Evolutionary conservation across 2,888 invertebrate genomes (phyloP), one percentile per base, ranked within the genome.

Genomic region (Odontothrips loti): DNA sequence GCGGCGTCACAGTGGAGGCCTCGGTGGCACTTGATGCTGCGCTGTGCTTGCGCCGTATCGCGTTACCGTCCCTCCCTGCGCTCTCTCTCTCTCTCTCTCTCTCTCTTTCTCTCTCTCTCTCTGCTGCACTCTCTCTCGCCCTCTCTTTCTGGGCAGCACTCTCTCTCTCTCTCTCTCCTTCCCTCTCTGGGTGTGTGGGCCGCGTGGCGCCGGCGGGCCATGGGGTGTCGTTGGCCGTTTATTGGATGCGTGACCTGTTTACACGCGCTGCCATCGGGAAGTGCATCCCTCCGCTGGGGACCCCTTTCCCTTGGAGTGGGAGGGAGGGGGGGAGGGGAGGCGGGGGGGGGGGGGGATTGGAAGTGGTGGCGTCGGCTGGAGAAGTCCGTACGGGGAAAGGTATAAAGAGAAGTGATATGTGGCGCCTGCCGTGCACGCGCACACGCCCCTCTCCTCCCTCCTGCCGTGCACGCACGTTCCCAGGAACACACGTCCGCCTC

Each of bases 401-500:
- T 75, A 75, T 75, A 75, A 75, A 75, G 68, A 75, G 68, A 75
- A 75, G 68, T 75, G 68, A 75, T 75, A 75, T 75, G 68, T 75
- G 68, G 68, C 27, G 68, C 23, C 58, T 58, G 58, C 58, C 68
- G 80, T 80, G 68, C 48, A 48, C 17, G 23, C 47, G 12, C 48
- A 51, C 48, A 47, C n/a, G 17, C 48, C 23, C 48, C 23, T 1
- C 1, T 15, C 6, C 48, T 8, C 48, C 12, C 51, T 51, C 51
- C 20, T 10, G 3, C 51, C 20, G 6, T 51, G 48, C 51, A 80
- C 80, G 48, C 51, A 80, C 80, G 48, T 10, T 47, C 80, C 68
- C 47, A 80, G 15, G 17, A 15, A 75, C 78, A 80, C 78, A 58
- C 47, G n/a, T 51, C 23, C 80, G 6, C 1, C 9, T 20, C 29